Base-by-base conservation (phyloP, 2,797 vertebrate genomes). In the Coranthus polyacanthus region DNA sequence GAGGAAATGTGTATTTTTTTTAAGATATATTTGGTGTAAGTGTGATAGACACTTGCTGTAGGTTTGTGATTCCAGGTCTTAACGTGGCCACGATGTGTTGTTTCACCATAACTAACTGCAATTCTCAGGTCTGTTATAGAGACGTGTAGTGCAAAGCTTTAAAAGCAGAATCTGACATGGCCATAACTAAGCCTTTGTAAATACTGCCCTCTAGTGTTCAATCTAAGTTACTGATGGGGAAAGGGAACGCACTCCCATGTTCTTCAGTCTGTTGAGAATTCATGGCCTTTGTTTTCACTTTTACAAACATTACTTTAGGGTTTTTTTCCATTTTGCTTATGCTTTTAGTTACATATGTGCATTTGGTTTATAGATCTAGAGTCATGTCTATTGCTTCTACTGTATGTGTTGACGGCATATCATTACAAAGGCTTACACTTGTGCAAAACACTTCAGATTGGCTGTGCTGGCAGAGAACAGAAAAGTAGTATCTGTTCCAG, bases 171-270 rank as follows among this genome's bases (percentile, higher is more conserved):
- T 62, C 17, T 29, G 2, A 12, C 4, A 4, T 6, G 12, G 15
- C 8, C 21, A 0, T 0, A 24, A 42, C 84, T 56, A 82, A 57
- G 7, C 73, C 68, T 85, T 89, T 88, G 91, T 61, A 70, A 78
- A 86, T 57, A 83, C 65, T 90, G 90, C 90, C 87, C 81, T 92
- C 94, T 94, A 78, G 89, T 87, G 93, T 51, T 15, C 13, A 15
- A 3, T 7, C 1, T 4, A 0, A 4, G 37, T 59, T 26, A 75
- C 15, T 56, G 47, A 5, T 0, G 3, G 12, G 8, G 0, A 29
- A 34, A 44, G 38, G 7, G 0, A 0, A n/a, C n/a, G 24, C 12
- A 1, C 12, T 0, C 7, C 12, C 7, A 8, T 2, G 26, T 24
- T 49, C 13, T 34, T 21, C 12, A 32, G 1, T 24, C 3, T 10